phyloP scores from a whole-genome alignment of 2,797 vertebrate species.

The Hozukius guyotensis region DNA sequence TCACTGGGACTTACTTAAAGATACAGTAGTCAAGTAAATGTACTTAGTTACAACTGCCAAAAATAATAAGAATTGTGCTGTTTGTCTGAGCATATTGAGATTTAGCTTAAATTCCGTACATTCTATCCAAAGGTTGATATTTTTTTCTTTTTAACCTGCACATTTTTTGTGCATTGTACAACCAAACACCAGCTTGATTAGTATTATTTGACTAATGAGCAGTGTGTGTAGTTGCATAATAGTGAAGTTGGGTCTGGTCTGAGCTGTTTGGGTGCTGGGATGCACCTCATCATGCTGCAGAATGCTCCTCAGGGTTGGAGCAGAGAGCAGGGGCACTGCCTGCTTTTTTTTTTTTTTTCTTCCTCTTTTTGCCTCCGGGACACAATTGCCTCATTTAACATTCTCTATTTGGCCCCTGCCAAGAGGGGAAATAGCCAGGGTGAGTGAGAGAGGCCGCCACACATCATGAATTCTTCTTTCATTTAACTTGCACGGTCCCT shows the following conservation, averaged over 20 bases:
- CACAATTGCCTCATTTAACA: constrained; percentile 88
- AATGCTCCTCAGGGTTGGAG: constrained; percentile 76
- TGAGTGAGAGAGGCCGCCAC: constrained; percentile 78
- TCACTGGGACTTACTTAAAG: too few relatives aligned
- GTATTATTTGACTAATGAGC: constrained; percentile 7
- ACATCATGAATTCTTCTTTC: constrained; percentile 86
- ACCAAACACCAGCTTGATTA: not conserved
- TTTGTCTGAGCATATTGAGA: not conserved
- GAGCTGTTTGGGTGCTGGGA: constrained; percentile 60
- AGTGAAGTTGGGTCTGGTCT: constrained; percentile 41
- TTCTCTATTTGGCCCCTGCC: constrained; percentile 86
- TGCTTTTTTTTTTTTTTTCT: constrained; percentile 42
- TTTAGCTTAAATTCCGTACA: not conserved
- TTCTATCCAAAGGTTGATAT: not conserved
- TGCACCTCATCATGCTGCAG: constrained; percentile 71
- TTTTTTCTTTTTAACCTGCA: not conserved
- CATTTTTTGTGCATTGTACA: not conserved
- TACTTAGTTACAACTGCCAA: not conserved
- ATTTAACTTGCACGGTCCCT: constrained; percentile 81
- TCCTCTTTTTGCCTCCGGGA: constrained; percentile 81
- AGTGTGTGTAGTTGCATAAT: constrained; percentile 4
- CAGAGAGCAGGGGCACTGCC: constrained; percentile 72
- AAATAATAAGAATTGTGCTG: not conserved
- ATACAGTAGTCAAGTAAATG: not conserved
- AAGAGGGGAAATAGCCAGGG: constrained; percentile 82